phyloP scores from a whole-genome alignment of 2,888 invertebrate species.

The Chrysolina americana region DNA sequence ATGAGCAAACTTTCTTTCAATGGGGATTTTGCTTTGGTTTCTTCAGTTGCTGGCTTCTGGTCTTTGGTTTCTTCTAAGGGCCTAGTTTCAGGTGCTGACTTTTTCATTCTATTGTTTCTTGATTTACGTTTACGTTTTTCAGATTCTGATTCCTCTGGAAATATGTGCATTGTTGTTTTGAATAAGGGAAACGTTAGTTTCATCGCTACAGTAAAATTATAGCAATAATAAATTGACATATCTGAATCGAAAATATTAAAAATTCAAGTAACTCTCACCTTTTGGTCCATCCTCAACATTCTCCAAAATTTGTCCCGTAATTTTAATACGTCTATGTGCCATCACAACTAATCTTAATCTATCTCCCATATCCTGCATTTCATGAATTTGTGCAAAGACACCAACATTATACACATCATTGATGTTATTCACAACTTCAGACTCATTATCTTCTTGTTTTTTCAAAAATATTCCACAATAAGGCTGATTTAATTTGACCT shows the following conservation, averaged over 20 bases:
- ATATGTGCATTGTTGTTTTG: slow-evolving; percentile 86
- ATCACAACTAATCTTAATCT: slow-evolving; percentile 92
- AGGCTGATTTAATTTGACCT: slow-evolving; percentile 96
- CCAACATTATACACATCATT: slow-evolving; percentile 92
- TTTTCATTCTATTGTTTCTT: slow-evolving; percentile 65
- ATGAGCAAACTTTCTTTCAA: slow-evolving; percentile 79
- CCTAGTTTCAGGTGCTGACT: slow-evolving; percentile 49
- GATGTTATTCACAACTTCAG: slow-evolving; percentile 86
- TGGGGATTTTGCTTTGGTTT: slow-evolving; percentile 42
- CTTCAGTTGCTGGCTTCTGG: slow-evolving; percentile 42
- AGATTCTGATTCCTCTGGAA: slow-evolving; percentile 81
- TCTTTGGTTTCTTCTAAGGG: slow-evolving; percentile 50
- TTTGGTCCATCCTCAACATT: slow-evolving; percentile 75
- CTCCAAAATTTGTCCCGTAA: slow-evolving; percentile 85
- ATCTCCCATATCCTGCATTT: slow-evolving; percentile 95
- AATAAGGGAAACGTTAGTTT: slow-evolving; percentile 87
- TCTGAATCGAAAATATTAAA: not conserved
- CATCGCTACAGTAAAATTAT: slow-evolving; percentile 72
- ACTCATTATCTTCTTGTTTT: slow-evolving; percentile 89
- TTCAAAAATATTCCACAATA: slow-evolving; percentile 98
- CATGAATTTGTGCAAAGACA: slow-evolving; percentile 98
- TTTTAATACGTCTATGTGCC: slow-evolving; percentile 91
- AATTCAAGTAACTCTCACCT: slow-evolving; percentile 56
- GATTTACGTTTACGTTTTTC: slow-evolving; percentile 73
- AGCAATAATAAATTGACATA: slow-evolving; percentile 2